Base-by-base conservation (phyloP, 2,113 vertebrate species). In the Channa maculata region DNA sequence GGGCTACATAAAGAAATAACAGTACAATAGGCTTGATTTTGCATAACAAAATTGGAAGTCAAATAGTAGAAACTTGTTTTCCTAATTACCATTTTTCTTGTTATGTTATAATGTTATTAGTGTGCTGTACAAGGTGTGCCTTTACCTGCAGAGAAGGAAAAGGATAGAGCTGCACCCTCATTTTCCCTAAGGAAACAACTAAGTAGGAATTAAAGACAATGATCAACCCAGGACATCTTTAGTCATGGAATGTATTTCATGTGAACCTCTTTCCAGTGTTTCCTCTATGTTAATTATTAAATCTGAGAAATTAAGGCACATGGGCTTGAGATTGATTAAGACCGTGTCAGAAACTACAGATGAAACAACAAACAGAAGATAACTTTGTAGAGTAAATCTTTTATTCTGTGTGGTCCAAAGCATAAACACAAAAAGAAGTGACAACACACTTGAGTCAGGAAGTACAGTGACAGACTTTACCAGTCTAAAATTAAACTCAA, bases 191-290 rank as follows among this genome's bases (percentile, higher is more conserved):
- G 24, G 24, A 24, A 24, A 24, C 24, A 1, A 24, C 24, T 24
- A 24, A 24, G 24, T 24, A 24, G 24, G 24, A 24, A 24, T 24
- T 24, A 24, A 24, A 24, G 1, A 24, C 24, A 24, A 24, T 24
- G 24, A 24, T 24, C 24, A 24, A 50, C 58, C 67, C 48, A 48
- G 15, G 13, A 48, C 36, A 8, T 5, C 1, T 13, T 34, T 44
- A 10, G n/a, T 53, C 2, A 13, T 67, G 48, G 10, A 61, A 54
- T 61, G 36, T 41, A 24, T 66, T 79, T 66, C 36, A 66, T 72
- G 49, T 41, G 7, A 61, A 39, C 48, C 0, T 71, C n/a, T 80
- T 63, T 82, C 75, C 76, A 85, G 82, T 88, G 79, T 71, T 52
- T 51, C 39, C 44, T 55, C 8, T 48, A 24, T 24, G 24, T 24